Base-by-base conservation (phyloP, 2,888 invertebrate genomes). In the Drosophila planitibia region DNA sequence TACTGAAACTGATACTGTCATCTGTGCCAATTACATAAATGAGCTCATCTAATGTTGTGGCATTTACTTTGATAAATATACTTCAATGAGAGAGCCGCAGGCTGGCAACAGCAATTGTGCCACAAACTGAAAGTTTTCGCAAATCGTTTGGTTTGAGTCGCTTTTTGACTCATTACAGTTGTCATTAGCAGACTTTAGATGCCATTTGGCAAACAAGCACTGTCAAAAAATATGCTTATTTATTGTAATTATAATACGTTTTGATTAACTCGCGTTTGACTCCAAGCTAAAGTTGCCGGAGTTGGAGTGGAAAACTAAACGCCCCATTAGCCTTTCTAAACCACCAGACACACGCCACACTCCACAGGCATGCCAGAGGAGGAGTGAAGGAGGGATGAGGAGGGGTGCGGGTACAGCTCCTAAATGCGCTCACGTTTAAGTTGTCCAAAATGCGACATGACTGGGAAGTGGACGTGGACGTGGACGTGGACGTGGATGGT, bases 301-400 rank as follows among this genome's bases (percentile, higher is more conserved):
- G 52, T 28, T 54, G 37, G 32, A 74, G 51, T 52, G 58, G 25
- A 62, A 69, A 80, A 82, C 89, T 83, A 89, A 85, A 89, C 89
- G 89, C 85, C 85, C 85, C 85, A 85, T 85, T 85, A 85, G 85
- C 89, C 85, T 85, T 85, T 85, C 85, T 85, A 85, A 85, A 89
- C 73, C 67, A 35, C 72, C 19, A 53, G 44, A 33, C 51, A 39
- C 51, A 14, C 41, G 51, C 35, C 57, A 49, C 37, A 39, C 37
- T 37, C 51, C 55, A 62, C 58, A 65, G 52, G 44, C 44, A 41
- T 35, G 4, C 14, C 55, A 25, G 9, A 16, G 32, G 30, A 25
- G 37, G 52, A 6, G 14, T 12, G 41, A 0, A 25, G 58, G 65
- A 5, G 33, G 33, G 33, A 1, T 10, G 9, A 2, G 19, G 37